Conservation (phyloP, 2,888 invertebrate genomes). For the Napeogenes sylphis region DNA sequence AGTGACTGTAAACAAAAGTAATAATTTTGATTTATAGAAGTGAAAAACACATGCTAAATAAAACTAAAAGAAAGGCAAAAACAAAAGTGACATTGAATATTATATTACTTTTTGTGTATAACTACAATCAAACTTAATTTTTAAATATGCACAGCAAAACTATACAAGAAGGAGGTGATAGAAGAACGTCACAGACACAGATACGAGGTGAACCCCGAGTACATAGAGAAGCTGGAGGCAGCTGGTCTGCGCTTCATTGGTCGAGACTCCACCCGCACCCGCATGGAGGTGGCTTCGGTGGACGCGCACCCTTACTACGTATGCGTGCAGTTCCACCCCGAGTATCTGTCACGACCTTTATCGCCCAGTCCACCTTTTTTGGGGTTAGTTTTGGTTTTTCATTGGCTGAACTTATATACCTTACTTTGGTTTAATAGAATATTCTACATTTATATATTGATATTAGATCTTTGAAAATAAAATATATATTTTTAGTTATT, state of each 20-base stretch:
- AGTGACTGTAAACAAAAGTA: no score
- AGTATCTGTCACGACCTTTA: conserved; percentile 94
- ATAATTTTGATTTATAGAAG: no score
- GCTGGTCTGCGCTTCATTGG: conserved; percentile 94
- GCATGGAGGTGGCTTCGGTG: conserved; percentile 97
- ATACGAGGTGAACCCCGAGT: conserved; percentile 97
- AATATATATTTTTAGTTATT: not conserved
- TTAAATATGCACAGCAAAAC: conserved; percentile 71
- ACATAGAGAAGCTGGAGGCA: conserved; percentile 86
- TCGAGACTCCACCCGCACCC: conserved; percentile 86
- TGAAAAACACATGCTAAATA: no score
- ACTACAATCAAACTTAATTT: conserved; percentile 1
- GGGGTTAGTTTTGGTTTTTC: conserved; percentile 70
- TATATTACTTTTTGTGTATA: no score
- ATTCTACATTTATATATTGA: no score
- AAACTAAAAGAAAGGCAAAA: no score
- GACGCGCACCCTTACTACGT: conserved; percentile 94
- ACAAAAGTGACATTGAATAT: no score
- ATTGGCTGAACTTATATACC: no score
- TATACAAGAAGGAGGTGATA: conserved; percentile 88
- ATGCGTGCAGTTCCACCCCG: conserved; percentile 98
- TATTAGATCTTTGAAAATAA: not conserved
- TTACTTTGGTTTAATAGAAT: no score
- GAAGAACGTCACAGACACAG: conserved; percentile 98
- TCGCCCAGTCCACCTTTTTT: conserved; percentile 96